These are phyloP conservation scores for Parus major DNA, from an alignment of 2,113 vertebrate species.

Conservation along the genomic window DNA sequence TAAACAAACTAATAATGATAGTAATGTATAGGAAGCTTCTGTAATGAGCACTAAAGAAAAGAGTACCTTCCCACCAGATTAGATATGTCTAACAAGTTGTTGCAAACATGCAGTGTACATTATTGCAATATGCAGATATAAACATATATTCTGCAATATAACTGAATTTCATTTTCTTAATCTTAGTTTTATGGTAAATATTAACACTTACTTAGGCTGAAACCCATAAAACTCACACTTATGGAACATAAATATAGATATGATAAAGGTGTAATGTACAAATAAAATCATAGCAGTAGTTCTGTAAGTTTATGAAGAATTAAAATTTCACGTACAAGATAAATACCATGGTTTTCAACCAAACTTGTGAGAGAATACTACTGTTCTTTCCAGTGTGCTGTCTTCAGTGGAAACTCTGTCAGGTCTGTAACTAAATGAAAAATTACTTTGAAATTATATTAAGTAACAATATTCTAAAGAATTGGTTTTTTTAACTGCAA, in stretches of 20 bases:
- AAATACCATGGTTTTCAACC: background rate
- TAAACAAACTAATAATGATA: background rate
- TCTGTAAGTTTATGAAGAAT: constrained; percentile 12
- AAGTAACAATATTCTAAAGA: background rate
- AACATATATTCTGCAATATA: background rate
- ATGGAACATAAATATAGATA: background rate
- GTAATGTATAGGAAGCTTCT: background rate
- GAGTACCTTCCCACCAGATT: background rate
- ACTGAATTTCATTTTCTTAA: constrained; percentile 1
- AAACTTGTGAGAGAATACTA: background rate
- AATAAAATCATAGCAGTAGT: background rate
- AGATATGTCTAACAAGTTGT: background rate
- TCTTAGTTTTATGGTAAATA: constrained; percentile 20
- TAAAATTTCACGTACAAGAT: background rate
- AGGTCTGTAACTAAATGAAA: background rate
- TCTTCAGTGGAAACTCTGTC: background rate
- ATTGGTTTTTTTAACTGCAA: background rate
- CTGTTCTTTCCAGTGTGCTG: background rate
- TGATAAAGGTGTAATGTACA: background rate
- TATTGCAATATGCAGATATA: background rate
- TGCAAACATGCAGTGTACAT: background rate
- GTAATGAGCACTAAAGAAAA: background rate
- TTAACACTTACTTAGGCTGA: background rate
- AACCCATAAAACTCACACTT: background rate
- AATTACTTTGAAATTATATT: background rate